Evolutionary conservation across 2,888 invertebrate genomes (phyloP).

Genomic region (Folsomia manolachei): DNA sequence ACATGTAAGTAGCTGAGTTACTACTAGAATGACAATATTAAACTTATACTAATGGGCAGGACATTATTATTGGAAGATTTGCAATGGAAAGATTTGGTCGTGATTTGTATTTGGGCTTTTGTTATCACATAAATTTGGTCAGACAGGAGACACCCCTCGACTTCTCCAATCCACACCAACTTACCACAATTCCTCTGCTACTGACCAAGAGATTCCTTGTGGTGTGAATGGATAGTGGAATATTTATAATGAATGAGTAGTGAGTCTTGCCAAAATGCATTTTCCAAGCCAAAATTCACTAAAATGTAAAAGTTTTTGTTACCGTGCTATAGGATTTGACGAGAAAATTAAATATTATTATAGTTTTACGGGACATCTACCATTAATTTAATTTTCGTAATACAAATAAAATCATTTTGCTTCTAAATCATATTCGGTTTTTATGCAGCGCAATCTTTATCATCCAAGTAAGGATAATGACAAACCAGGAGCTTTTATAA

Average conservation of each 20-base stretch:
- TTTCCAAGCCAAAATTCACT: not conserved
- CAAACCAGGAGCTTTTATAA: not conserved
- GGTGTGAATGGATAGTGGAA: too few species aligned
- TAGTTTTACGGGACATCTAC: not conserved
- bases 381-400: not conserved
- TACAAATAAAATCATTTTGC: not conserved
- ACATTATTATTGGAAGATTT: too few species aligned
- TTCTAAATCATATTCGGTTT: not conserved
- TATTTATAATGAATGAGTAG: not conserved
- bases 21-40: too few species aligned
- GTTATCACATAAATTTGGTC: not conserved
- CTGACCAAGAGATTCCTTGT: too few species aligned
- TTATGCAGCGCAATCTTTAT: not conserved
- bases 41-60: too few species aligned
- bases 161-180: too few species aligned
- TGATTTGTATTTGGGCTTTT: not conserved
- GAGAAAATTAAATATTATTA: not conserved
- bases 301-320: not conserved
- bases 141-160: not conserved
- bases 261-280: conserved; percentile 1
- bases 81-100: too few species aligned
- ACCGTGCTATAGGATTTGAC: not conserved
- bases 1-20: too few species aligned
- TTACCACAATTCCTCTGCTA: too few species aligned
- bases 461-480: not conserved